Percentiles rank a stretch among this genome's conserved stretches.
These are phyloP conservation scores for Euura saliciscinereae DNA, from an alignment of 1,140 invertebrate species.

Conservation along the genomic window DNA sequence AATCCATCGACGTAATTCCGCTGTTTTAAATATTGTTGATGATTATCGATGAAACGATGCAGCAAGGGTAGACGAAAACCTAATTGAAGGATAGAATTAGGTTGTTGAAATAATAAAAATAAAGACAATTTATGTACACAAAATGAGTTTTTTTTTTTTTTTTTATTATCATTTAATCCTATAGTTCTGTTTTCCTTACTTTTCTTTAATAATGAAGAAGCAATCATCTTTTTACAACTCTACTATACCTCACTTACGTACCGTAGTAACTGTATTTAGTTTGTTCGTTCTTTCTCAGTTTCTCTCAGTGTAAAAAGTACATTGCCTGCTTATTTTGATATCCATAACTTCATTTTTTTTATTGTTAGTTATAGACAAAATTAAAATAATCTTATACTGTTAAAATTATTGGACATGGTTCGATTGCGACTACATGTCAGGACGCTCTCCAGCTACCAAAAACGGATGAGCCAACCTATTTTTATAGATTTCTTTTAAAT, in stretches of 20 bases:
- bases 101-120: slow-evolving; percentile 13
- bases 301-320: slow-evolving; percentile 46
- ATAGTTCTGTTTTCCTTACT: slow-evolving; percentile 17
- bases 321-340: slow-evolving; percentile 45
- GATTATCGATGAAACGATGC: no score
- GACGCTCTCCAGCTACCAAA: background rate
- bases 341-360: slow-evolving; percentile 25
- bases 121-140: slow-evolving; percentile 46
- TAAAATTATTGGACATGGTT: slow-evolving; percentile 32
- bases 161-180: slow-evolving; percentile 37
- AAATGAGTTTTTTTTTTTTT: slow-evolving; percentile 40
- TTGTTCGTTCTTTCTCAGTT: slow-evolving; percentile 29
- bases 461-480: slow-evolving; percentile 14
- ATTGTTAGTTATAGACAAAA: slow-evolving; percentile 48
- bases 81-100: slow-evolving; percentile 4
- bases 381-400: slow-evolving; percentile 50
- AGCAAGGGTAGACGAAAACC: no score
- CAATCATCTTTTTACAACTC: slow-evolving; percentile 48
- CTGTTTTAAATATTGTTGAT: no score
- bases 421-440: slow-evolving; percentile 10
- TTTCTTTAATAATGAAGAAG: slow-evolving; percentile 49
- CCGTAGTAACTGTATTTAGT: slow-evolving; percentile 38
- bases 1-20: no score
- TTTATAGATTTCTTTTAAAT: slow-evolving; percentile 2
- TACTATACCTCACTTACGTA: slow-evolving; percentile 14